phyloP scores from a whole-genome alignment of 2,888 invertebrate species.

The Tanypteryx hageni region DNA sequence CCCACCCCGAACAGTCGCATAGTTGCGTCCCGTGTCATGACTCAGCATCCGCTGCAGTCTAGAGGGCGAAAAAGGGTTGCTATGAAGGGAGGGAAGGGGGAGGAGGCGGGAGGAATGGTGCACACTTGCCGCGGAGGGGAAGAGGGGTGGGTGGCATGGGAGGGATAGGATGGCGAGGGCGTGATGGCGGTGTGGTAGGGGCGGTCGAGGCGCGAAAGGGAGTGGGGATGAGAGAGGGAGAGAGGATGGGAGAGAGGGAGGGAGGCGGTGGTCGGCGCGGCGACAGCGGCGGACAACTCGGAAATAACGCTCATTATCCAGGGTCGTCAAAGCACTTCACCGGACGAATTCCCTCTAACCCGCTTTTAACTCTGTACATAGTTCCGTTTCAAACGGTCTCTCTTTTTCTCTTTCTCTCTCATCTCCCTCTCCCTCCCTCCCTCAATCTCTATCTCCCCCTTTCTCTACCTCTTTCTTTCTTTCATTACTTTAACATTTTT shows the following conservation, averaged over 20 bases:
- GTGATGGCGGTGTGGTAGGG: neutral
- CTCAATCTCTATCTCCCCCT: neutral
- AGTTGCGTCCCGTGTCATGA: neutral
- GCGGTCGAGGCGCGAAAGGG: neutral
- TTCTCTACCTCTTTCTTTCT: neutral
- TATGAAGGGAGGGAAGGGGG: neutral
- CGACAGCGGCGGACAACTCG: conserved; percentile 45
- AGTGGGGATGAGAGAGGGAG: neutral
- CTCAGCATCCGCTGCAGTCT: neutral
- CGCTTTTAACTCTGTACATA: conserved; percentile 63
- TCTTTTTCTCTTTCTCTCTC: neutral
- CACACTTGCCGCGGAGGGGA: neutral
- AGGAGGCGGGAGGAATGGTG: neutral
- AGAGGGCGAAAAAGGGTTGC: neutral
- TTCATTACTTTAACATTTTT: neutral
- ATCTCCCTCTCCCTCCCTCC: neutral
- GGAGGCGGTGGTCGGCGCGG: neutral
- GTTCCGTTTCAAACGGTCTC: conserved; percentile 54
- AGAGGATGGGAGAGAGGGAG: neutral
- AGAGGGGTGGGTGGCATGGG: neutral
- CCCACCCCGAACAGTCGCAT: neutral
- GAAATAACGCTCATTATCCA: conserved; percentile 61
- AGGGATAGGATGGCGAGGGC: neutral
- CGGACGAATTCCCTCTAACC: conserved; percentile 61
- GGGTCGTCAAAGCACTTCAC: conserved; percentile 63